A percentile compares a stretch with the other conserved stretches of the same genome.
Conservation (phyloP, 2,888 invertebrate genomes). For the Camptogramma bilineatum region DNA sequence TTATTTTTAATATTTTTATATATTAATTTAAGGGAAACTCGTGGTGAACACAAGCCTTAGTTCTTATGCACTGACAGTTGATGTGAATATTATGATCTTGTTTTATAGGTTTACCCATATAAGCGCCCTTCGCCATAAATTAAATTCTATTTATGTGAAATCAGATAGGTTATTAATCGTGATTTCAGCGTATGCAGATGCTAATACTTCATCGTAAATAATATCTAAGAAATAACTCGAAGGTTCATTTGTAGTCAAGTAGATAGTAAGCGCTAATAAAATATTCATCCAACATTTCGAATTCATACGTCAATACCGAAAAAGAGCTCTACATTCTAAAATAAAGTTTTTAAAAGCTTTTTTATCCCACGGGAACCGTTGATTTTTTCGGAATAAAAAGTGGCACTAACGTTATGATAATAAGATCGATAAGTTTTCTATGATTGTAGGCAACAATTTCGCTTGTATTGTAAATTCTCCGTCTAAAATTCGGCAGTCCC, state of each 20-base stretch:
- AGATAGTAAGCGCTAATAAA: no score
- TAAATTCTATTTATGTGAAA: slow-evolving; percentile 7
- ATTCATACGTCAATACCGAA: no score
- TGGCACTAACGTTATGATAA: no score
- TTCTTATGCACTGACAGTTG: neutral
- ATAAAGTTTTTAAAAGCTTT: no score
- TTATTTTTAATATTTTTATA: no score
- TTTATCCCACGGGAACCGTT: no score
- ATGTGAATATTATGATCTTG: neutral
- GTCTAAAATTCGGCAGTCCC: slow-evolving; percentile 66
- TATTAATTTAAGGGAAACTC: no score
- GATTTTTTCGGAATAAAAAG: no score
- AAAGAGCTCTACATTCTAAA: no score
- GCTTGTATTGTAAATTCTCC: slow-evolving; percentile 70
- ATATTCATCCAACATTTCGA: no score
- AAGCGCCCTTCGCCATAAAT: neutral
- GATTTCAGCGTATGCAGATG: slow-evolving; percentile 5
- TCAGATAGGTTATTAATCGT: slow-evolving; percentile 8
- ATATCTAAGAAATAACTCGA: neutral
- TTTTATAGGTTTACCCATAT: neutral
- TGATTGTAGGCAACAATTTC: no score
- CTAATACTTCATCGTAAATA: slow-evolving; percentile 2
- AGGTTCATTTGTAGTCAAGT: neutral
- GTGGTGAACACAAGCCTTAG: neutral
- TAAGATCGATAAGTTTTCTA: no score